A percentile compares a stretch with the other conserved stretches of the same genome.
These are phyloP conservation scores for Trochalopteron elliotii DNA, from an alignment of 2,113 vertebrate genomes.

Conservation along the genomic window DNA sequence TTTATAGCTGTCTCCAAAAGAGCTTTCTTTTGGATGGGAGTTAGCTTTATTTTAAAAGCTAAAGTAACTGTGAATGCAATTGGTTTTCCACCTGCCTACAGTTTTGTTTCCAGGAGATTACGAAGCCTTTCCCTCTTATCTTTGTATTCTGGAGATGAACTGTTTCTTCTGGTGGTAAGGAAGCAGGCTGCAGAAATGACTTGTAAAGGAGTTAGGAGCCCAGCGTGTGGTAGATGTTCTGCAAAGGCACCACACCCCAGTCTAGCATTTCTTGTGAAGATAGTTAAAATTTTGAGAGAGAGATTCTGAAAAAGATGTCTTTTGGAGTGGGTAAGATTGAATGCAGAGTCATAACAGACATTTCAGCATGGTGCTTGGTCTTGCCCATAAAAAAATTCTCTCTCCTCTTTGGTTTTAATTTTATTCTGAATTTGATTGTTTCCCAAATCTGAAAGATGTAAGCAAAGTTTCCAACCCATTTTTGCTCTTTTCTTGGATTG, in stretches of 20 bases:
- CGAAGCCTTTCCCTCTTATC: background rate
- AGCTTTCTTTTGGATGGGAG: background rate
- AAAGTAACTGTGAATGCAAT: background rate
- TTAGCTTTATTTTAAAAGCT: background rate
- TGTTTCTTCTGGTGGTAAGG: background rate
- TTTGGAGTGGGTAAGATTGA: background rate
- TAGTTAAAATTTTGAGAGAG: background rate
- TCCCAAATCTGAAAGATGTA: background rate
- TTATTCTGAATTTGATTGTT: background rate
- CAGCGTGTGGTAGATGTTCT: background rate
- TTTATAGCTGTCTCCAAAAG: background rate
- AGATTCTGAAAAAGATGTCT: background rate
- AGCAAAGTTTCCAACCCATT: background rate
- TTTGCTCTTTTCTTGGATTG: background rate
- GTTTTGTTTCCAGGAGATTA: background rate
- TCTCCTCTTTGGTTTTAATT: background rate
- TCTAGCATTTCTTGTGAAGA: background rate
- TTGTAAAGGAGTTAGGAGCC: background rate
- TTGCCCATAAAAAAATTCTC: background rate
- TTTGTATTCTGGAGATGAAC: background rate
- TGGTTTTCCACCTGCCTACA: background rate
- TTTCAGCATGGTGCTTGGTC: background rate
- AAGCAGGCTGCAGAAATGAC: background rate
- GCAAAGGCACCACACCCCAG: background rate
- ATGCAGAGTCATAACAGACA: background rate